Percentiles rank a stretch among this genome's conserved stretches.
These are phyloP conservation scores for Spea hammondii DNA, from an alignment of 2,797 vertebrate species.

Conservation along the genomic window DNA sequence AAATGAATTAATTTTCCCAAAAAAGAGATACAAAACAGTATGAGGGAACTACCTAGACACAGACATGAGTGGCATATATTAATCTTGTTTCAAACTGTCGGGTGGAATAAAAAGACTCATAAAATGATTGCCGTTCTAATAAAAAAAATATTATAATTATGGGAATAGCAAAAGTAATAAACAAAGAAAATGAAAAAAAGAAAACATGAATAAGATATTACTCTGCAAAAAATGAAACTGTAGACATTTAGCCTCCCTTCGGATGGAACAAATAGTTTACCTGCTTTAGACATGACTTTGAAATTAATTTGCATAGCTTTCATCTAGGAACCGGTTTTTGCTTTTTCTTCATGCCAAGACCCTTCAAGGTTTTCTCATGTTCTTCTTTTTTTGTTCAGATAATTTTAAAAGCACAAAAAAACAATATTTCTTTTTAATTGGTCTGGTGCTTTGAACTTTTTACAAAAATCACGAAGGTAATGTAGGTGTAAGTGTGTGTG, in stretches of 20 bases:
- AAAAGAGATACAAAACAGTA: constrained; percentile 47
- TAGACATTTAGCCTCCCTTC: constrained; percentile 25
- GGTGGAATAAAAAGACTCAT: constrained; percentile 47
- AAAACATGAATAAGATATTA: constrained; percentile 21
- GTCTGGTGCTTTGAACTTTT: no score
- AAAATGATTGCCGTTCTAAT: no score
- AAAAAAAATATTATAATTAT: no score
- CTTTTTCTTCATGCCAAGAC: background rate
- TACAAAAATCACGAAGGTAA: no score
- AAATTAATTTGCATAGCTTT: constrained; percentile 31
- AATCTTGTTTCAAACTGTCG: constrained; percentile 41
- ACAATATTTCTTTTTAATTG: no score
- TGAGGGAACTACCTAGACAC: constrained; percentile 23
- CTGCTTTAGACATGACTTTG: constrained; percentile 21
- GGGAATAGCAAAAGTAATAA: constrained; percentile 11
- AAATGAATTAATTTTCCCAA: constrained; percentile 57
- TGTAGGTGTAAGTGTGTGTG: no score
- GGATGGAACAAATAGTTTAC: constrained; percentile 34
- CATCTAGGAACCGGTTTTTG: constrained; percentile 25
- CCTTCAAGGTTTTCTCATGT: background rate
- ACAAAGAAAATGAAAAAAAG: constrained; percentile 9
- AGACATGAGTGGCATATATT: constrained; percentile 32
- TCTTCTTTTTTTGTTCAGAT: no score
- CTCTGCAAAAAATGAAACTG: background rate
- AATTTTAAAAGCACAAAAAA: no score